Evolutionary conservation across 1,140 invertebrate genomes (phyloP).

Genomic region (Drosophila subobscura): DNA sequence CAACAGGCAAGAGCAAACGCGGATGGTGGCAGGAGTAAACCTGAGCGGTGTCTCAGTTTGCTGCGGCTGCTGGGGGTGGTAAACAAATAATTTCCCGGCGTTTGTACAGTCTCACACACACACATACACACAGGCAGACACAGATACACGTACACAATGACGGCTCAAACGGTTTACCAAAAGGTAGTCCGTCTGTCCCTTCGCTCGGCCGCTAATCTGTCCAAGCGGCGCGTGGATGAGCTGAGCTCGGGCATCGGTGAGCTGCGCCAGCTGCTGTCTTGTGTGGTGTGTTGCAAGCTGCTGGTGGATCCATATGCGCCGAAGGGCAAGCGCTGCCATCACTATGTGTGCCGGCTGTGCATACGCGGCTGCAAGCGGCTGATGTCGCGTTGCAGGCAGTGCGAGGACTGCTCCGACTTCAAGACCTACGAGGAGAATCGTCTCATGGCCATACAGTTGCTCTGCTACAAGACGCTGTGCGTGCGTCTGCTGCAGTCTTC

Average conservation of each 20-base stretch:
- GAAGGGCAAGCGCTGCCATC: conserved; percentile 91
- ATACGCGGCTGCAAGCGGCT: conserved; percentile 92
- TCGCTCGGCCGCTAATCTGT: conserved; percentile 41
- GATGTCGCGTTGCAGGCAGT: conserved; percentile 92
- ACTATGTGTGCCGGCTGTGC: conserved; percentile 93
- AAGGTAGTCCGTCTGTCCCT: conserved; percentile 44
- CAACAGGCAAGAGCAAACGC: conserved; percentile 1
- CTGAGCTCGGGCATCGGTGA: conserved; percentile 92
- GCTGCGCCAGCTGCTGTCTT: conserved; percentile 93
- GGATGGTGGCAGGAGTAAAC: not conserved
- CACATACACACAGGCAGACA: conserved; percentile 15
- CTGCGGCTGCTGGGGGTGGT: conserved; percentile 3
- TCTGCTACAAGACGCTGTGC: conserved; percentile 95
- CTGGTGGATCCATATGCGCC: conserved; percentile 92
- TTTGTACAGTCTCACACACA: conserved; percentile 42
- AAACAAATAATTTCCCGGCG: conserved; percentile 45
- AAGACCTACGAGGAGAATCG: conserved; percentile 92
- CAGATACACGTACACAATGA: conserved; percentile 13
- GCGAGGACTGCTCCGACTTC: conserved; percentile 89
- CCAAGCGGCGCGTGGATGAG: conserved; percentile 90
- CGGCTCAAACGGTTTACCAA: conserved; percentile 48
- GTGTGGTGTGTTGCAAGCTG: conserved; percentile 93
- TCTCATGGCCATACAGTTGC: conserved; percentile 90
- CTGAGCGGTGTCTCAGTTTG: conserved; percentile 25
- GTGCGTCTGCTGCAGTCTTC: conserved; percentile 90